Base-by-base conservation (phyloP, 2,888 invertebrate species). In the Oligia latruncula region DNA sequence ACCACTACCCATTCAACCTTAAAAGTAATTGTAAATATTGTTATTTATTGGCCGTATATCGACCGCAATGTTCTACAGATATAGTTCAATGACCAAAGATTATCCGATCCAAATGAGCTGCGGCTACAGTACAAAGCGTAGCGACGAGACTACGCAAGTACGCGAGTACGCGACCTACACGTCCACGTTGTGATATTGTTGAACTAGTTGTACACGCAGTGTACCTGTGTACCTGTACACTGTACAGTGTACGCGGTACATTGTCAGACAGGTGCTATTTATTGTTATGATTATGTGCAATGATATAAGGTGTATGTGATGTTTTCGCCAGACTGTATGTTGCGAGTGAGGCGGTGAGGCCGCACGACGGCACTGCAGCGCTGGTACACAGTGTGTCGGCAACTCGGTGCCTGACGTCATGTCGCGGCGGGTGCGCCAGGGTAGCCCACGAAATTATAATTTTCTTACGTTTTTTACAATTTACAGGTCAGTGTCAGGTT, bases 81-180 rank as follows among this genome's bases (percentile, higher is more conserved):
- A 80, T 68, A 83, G 74, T 81, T 83, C 87, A 80, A 82, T 84
- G 79, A 90, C 90, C 90, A 90, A 90, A 90, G 90, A 90, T 85
- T 86, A 86, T 83, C 82, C 82, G 85, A 86, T 87, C 90, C 90
- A 90, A 87, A 88, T 85, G 76, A 85, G 83, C 77, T 83, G 82
- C 71, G 83, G 66, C 73, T 17, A 75, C 80, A 90, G 90, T 90
- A 89, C 90, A 89, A 89, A 85, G 74, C 84, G 35, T n/a, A 43
- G 66, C 68, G 71, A 15, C n/a, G n/a, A n/a, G 60, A 55, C 8
- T 55, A 55, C 55, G 29, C 29, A 29, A 29, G 29, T 29, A 29
- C 40, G 66, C 40, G 60, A 15, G 46, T 8, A 20, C 52, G 64
- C 46, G 23, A 35, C 52, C 60, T 20, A 3, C n/a, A 35, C 20